Percentiles rank a stretch among this genome's conserved stretches.
Conservation (phyloP, 2,113 vertebrate genomes). For the Epinephelus lanceolatus region DNA sequence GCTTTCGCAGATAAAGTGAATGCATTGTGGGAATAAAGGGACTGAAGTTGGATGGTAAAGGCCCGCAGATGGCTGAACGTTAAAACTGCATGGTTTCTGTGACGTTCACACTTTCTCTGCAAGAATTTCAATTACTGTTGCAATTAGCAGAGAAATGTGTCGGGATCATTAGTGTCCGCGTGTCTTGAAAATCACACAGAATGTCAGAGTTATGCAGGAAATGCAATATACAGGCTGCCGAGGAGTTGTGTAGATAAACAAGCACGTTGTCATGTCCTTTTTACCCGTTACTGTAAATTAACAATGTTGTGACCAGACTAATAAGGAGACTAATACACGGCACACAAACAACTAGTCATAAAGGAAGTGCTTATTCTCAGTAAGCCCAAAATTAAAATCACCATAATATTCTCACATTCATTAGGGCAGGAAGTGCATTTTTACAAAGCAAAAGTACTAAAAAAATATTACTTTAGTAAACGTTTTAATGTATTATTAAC, state of each 20-base stretch:
- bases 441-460: background rate
- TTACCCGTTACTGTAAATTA: background rate
- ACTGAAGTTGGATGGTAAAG: slow-evolving; percentile 39
- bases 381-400: background rate
- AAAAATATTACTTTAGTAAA: background rate
- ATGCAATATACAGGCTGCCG: background rate
- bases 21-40: slow-evolving; percentile 51
- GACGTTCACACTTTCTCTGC: slow-evolving; percentile 11
- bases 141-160: slow-evolving; percentile 30
- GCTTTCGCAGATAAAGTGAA: slow-evolving; percentile 54
- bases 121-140: slow-evolving; percentile 51
- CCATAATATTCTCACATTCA: background rate
- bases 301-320: background rate
- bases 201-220: background rate
- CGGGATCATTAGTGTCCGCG: background rate
- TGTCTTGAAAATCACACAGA: slow-evolving; percentile 8
- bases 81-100: slow-evolving; percentile 35
- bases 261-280: background rate
- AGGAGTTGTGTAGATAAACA: background rate
- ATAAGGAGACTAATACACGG: background rate
- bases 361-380: background rate
- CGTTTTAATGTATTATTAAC: background rate
- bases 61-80: slow-evolving; percentile 46
- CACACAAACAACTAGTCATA: background rate
- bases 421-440: background rate